Evolutionary conservation across 2,797 vertebrate genomes (phyloP), one percentile per base, ranked within the genome.

Genomic region (Lagorchestes hirsutus): DNA sequence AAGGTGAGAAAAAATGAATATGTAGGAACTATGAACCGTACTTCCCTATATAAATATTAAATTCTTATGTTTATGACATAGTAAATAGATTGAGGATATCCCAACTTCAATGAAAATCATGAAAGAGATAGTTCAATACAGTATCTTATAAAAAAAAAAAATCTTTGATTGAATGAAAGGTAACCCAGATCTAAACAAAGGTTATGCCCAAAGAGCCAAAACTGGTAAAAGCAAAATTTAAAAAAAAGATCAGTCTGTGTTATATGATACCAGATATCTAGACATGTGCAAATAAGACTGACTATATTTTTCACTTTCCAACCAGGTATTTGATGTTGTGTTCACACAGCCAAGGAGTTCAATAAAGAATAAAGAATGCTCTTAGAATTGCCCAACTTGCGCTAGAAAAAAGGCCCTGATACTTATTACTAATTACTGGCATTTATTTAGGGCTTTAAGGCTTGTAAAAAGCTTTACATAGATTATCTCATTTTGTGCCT

Each of bases 41-140:
- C 92, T 54, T 90, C 54, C 55, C 31, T 52, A 93, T 34, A 87
- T 46, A 87, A 87, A 50, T 50, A 87, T 50, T 27, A 46, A 92
- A 67, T 93, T 67, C 92, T 18, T 94, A 90, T 92, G 56, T 97
- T 54, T 74, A 34, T 93, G 67, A 62, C 29, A 95, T 4, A 95
- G 52, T 54, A 94, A 95, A 95, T 58, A 55, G 3, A 94, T 91
- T 62, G 91, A 96, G 12, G 14, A 87, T 11, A 50, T 46, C 40
- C 40, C 27, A 87, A 11, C 22, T 87, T 87, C 4, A 87, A 11
- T 28, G 22, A 87, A 87, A 87, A 50, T 87, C 40, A 46, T 22
- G 67, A 74, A 67, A n/a, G 62, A 9, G 67, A 74, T 24, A 82
- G 74, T 46, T 8, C 9, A 82, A 46, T 24, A 24, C 22, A 24